A percentile compares a stretch with the other conserved stretches of the same genome.
phyloP scores from a whole-genome alignment of 2,113 vertebrate genomes.

The Prolemur simus region DNA sequence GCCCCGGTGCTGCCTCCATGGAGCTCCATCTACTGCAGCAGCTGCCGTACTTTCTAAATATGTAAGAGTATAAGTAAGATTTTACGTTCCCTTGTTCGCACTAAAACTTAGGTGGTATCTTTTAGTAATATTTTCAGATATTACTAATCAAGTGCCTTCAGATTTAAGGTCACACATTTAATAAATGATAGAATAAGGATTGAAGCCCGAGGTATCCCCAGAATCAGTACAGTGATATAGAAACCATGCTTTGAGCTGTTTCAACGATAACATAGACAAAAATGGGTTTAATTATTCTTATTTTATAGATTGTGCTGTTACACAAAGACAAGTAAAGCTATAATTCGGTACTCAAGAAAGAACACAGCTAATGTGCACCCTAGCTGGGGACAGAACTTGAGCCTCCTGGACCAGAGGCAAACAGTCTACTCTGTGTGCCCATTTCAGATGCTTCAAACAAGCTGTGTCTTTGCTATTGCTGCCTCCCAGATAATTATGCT shows the following conservation, averaged over 20 bases:
- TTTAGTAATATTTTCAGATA: neutral
- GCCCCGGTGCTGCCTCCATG: no score
- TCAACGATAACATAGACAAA: neutral
- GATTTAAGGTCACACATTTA: neutral
- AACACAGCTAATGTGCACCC: neutral
- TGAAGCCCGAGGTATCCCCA: neutral
- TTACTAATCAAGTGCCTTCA: neutral
- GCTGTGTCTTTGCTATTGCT: neutral
- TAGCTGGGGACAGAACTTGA: neutral
- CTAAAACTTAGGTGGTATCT: neutral
- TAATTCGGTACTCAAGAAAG: neutral
- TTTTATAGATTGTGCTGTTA: neutral
- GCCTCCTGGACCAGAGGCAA: neutral
- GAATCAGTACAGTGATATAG: neutral
- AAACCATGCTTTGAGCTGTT: neutral
- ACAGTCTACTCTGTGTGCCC: neutral
- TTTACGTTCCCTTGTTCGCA: neutral
- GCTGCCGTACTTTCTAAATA: neutral
- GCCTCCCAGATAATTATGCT: conserved; percentile 2
- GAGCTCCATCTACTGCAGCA: no score
- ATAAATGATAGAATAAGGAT: neutral
- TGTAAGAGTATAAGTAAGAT: neutral
- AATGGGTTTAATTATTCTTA: neutral
- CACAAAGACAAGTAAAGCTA: neutral
- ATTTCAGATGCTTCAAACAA: conserved; percentile 3